These are phyloP conservation scores for Laterallus jamaicensis DNA, from an alignment of 2,113 vertebrate species.

Conservation along the genomic window DNA sequence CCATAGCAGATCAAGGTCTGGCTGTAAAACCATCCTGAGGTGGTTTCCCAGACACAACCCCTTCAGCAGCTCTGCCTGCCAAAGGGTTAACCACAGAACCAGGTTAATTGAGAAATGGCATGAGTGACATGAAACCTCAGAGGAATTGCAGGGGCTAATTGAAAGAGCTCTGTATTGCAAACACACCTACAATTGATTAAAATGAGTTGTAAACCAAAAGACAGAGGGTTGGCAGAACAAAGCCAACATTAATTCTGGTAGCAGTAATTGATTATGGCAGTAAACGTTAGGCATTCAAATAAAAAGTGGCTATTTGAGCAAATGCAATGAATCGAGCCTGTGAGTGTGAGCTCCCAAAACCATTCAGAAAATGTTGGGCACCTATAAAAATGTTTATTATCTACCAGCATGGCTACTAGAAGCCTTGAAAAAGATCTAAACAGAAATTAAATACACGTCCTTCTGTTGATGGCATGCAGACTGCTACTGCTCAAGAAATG, in stretches of 20 bases:
- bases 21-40: not conserved
- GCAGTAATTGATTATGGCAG: not conserved
- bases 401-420: not conserved
- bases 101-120: constrained; percentile 25
- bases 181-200: constrained; percentile 32
- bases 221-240: not conserved
- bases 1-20: not conserved
- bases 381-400: constrained; percentile 18
- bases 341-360: not conserved
- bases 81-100: not conserved
- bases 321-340: not conserved
- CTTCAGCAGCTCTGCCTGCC: not conserved
- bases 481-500: constrained; percentile 49
- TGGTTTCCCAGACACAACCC: not conserved
- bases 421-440: constrained; percentile 20
- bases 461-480: not conserved
- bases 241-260: constrained; percentile 10
- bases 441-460: constrained; percentile 44
- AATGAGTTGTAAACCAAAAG: constrained; percentile 31
- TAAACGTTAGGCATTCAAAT: not conserved
- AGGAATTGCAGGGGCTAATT: constrained; percentile 31
- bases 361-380: not conserved
- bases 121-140: not conserved
- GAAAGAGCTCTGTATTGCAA: not conserved
- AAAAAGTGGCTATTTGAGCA: not conserved